These are phyloP conservation scores for Hypocryptadius cinnamomeus DNA, from an alignment of 2,113 vertebrate genomes.

Conservation along the genomic window DNA sequence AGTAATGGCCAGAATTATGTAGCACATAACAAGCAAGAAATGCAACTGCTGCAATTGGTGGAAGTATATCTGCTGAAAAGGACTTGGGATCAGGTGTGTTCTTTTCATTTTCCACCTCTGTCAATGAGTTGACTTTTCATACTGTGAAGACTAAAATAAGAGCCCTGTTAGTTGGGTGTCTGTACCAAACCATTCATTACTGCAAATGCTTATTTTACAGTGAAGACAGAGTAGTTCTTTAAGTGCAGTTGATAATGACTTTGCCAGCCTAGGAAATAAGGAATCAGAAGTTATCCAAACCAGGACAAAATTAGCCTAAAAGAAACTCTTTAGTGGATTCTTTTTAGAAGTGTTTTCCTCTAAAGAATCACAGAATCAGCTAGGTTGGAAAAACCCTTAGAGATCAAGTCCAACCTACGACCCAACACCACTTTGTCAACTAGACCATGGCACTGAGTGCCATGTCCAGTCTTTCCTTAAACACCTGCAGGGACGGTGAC, in stretches of 20 bases:
- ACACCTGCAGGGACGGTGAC: not conserved
- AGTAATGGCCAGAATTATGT: not conserved
- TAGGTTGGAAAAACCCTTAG: not conserved
- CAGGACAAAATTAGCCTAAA: not conserved
- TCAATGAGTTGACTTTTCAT: not conserved
- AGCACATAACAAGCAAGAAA: not conserved
- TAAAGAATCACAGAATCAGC: not conserved
- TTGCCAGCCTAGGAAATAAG: not conserved
- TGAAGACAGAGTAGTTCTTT: not conserved
- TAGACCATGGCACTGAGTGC: not conserved
- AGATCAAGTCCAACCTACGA: fast-evolving
- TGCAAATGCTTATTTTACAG: not conserved
- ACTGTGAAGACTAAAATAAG: not conserved
- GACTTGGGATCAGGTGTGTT: not conserved
- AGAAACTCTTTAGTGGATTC: not conserved
- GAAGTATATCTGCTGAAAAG: not conserved
- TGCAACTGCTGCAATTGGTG: not conserved
- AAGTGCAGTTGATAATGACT: not conserved
- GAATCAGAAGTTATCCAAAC: not conserved
- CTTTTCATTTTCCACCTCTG: not conserved
- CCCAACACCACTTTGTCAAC: too few species aligned
- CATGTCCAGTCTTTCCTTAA: not conserved
- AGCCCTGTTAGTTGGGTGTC: not conserved
- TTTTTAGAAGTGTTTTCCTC: not conserved
- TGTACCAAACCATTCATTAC: not conserved